These are phyloP conservation scores for Rafetus swinhoei DNA, from an alignment of 2,113 vertebrate species.

Conservation along the genomic window DNA sequence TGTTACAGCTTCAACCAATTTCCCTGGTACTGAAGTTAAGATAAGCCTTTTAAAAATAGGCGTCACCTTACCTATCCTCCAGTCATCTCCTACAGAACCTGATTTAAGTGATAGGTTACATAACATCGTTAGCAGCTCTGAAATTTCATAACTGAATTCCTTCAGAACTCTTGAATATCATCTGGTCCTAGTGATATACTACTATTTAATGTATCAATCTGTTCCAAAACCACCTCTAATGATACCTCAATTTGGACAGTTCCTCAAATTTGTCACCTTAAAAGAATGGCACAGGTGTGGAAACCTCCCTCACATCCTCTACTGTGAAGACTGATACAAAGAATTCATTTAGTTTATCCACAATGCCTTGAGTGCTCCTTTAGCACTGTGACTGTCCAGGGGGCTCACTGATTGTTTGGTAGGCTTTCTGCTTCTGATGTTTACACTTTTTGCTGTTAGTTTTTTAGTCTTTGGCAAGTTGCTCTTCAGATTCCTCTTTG, in stretches of 20 bases:
- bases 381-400: background rate
- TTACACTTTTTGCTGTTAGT: background rate
- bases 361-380: background rate
- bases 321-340: background rate
- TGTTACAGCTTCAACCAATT: background rate
- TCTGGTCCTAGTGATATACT: background rate
- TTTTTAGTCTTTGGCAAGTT: background rate
- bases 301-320: background rate
- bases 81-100: background rate
- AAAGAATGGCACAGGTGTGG: background rate
- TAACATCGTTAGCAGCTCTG: background rate
- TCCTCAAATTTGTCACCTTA: background rate
- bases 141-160: background rate
- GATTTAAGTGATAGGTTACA: background rate
- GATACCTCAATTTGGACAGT: background rate
- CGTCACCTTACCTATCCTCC: background rate
- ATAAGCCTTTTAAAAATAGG: too few species aligned
- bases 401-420: background rate
- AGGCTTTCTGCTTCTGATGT: background rate
- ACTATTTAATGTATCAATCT: too few species aligned
- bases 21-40: background rate
- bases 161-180: background rate
- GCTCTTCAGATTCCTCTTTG: background rate
- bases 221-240: background rate
- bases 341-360: background rate